A percentile compares a stretch with the other conserved stretches of the same genome.
These are phyloP conservation scores for Anarrhichthys ocellatus DNA, from an alignment of 2,113 vertebrate species.

Conservation along the genomic window DNA sequence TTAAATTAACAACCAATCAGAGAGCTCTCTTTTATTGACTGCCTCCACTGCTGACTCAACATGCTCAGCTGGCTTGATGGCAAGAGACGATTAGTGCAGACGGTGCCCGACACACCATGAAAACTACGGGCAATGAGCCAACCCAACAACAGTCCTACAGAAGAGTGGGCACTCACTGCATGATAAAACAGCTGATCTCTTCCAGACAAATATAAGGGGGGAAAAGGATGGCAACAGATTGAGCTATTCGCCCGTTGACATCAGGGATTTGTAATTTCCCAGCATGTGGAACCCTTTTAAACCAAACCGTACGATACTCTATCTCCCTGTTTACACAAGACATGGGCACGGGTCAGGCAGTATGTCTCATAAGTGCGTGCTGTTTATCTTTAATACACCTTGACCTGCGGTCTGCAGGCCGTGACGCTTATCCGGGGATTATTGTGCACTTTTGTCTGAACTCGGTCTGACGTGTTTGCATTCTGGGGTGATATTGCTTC, in stretches of 20 bases:
- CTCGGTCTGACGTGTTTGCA: conserved; percentile 15
- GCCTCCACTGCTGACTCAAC: neutral
- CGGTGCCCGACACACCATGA: neutral
- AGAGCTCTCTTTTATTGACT: neutral
- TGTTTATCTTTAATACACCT: conserved; percentile 54
- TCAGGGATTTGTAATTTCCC: neutral
- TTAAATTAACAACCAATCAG: neutral
- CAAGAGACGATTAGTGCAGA: neutral
- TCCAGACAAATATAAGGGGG: neutral
- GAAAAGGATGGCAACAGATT: neutral
- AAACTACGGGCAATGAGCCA: neutral
- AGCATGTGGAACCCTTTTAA: conserved; percentile 31
- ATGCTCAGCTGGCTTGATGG: neutral
- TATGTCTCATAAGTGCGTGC: conserved; percentile 17
- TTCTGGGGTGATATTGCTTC: neutral
- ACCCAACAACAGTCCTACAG: neutral
- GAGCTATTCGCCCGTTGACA: neutral
- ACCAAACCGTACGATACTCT: conserved; percentile 1
- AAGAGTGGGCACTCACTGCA: neutral
- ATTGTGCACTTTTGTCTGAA: conserved; percentile 25
- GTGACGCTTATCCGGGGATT: conserved; percentile 27
- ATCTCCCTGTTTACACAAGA: conserved; percentile 21
- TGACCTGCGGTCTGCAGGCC: conserved; percentile 41
- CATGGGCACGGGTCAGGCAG: neutral
- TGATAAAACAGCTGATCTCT: neutral